Conservation (phyloP, 2,888 invertebrate genomes). For the Stegophylla sp. region DNA sequence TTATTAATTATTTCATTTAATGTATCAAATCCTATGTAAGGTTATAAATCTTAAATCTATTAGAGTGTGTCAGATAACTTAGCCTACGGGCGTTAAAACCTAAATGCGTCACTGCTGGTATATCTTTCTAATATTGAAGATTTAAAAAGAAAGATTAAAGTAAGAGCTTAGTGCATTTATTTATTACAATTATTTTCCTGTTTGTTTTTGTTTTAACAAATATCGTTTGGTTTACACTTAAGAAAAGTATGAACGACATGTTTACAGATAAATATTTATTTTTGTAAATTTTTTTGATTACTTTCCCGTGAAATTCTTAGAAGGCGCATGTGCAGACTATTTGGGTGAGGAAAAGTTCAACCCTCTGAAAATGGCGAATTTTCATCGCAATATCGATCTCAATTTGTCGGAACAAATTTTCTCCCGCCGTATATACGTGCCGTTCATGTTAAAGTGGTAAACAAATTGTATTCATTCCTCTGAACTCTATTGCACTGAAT, state of each 20-base stretch:
- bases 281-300: not conserved
- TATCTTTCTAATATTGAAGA: too few relatives aligned
- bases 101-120: too few relatives aligned
- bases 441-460: not conserved
- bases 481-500: not conserved
- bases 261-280: not conserved
- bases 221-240: not conserved
- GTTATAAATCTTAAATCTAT: too few relatives aligned
- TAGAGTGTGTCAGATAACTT: too few relatives aligned
- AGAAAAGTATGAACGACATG: too few relatives aligned
- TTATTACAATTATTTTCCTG: too few relatives aligned
- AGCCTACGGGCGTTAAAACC: too few relatives aligned
- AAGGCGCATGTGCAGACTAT: not conserved
- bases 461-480: not conserved
- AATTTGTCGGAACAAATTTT: slow-evolving; percentile 26
- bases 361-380: slow-evolving; percentile 44
- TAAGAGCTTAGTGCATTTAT: too few relatives aligned
- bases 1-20: too few relatives aligned
- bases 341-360: not conserved
- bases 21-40: too few relatives aligned
- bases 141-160: too few relatives aligned
- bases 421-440: not conserved
- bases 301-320: not conserved
- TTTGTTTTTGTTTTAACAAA: too few relatives aligned
- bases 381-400: slow-evolving; percentile 23